Conservation (phyloP, 2,888 invertebrate species). For the Perithous albicinctus region DNA sequence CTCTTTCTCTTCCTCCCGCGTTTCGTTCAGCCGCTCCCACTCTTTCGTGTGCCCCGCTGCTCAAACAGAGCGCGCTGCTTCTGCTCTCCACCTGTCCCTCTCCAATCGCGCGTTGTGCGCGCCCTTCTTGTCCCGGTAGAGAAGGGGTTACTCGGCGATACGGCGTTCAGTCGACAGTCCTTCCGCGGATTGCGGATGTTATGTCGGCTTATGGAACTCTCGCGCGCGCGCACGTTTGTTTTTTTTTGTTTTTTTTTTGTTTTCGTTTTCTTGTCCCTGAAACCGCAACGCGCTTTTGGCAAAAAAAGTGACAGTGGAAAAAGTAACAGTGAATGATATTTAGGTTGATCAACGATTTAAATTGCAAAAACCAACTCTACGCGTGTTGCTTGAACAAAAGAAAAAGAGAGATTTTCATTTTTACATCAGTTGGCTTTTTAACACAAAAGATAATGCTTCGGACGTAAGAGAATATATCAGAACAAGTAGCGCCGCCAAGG, state of each 20-base stretch:
- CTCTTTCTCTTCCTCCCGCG: slow-evolving; percentile 14
- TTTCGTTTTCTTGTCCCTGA: no score
- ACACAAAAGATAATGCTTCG: no score
- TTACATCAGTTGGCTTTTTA: no score
- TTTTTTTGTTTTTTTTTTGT: no score
- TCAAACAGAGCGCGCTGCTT: slow-evolving; percentile 43
- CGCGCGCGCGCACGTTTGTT: not conserved
- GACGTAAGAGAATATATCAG: not conserved
- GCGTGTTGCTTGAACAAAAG: no score
- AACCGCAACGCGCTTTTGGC: no score
- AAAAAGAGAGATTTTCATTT: no score
- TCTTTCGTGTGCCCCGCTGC: slow-evolving; percentile 35
- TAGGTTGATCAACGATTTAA: no score
- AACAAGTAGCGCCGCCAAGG: not conserved
- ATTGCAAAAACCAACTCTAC: no score
- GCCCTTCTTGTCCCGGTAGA: slow-evolving; percentile 49
- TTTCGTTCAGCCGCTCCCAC: not conserved
- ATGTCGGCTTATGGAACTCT: slow-evolving; percentile 54
- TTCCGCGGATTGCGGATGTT: slow-evolving; percentile 80
- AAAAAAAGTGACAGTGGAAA: no score
- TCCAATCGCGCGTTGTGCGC: slow-evolving; percentile 56
- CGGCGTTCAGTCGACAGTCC: slow-evolving; percentile 77
- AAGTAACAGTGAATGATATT: no score
- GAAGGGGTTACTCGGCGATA: slow-evolving; percentile 56
- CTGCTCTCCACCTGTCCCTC: slow-evolving; percentile 56